Conservation (phyloP, 2,797 vertebrate genomes). For the Hozukius guyotensis region DNA sequence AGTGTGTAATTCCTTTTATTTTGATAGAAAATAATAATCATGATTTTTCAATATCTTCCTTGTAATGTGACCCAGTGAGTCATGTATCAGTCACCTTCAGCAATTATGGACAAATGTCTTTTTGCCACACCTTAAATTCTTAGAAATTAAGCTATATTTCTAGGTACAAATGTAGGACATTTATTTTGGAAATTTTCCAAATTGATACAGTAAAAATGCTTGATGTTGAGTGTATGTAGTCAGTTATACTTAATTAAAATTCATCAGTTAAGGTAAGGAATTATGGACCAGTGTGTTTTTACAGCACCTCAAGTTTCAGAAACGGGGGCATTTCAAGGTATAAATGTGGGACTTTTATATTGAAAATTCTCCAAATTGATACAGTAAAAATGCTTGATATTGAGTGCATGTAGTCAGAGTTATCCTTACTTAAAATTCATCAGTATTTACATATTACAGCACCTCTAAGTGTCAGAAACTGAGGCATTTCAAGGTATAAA, state of each 20-base stretch:
- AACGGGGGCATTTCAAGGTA: neutral
- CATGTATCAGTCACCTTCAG: neutral
- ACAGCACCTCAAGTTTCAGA: neutral
- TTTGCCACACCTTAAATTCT: no score
- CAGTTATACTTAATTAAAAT: neutral
- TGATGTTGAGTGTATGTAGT: neutral
- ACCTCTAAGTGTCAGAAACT: neutral
- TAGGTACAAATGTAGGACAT: no score
- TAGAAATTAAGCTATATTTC: no score
- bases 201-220: neutral
- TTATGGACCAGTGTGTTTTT: no score
- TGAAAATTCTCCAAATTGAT: neutral
- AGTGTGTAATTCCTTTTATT: no score
- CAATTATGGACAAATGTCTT: no score
- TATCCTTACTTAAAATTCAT: neutral
- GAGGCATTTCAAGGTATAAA: neutral
- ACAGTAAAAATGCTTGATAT: neutral
- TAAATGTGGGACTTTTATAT: neutral
- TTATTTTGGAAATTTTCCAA: no score
- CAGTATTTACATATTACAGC: neutral
- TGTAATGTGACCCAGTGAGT: neutral
- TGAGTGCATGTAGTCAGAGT: neutral
- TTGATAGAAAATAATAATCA: no score
- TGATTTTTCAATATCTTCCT: neutral
- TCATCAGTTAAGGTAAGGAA: neutral